Conservation (phyloP, 2,113 vertebrate genomes). For the Alethe diademata region DNA sequence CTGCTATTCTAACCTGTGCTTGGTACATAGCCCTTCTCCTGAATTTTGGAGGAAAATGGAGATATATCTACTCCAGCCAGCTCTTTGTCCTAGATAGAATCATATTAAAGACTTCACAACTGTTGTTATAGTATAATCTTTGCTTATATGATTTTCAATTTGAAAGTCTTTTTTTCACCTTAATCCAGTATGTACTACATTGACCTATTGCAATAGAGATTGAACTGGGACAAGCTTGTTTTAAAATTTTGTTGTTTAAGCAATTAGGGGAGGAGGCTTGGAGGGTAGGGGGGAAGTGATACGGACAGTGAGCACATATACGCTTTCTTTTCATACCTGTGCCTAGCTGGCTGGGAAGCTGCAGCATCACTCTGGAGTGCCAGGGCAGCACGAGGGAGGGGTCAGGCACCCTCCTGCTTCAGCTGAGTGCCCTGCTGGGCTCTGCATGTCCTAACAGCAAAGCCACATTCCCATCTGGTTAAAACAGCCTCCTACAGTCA, state of each 20-base stretch:
- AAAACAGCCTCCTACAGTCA: not conserved
- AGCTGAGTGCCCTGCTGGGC: not conserved
- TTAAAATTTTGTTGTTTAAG: not conserved
- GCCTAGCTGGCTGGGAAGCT: not conserved
- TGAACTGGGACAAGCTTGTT: not conserved
- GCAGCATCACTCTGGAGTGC: not conserved
- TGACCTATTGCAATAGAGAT: not conserved
- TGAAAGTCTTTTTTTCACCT: not conserved
- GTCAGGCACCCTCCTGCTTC: not conserved
- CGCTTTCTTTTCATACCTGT: not conserved
- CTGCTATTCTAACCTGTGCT: not conserved
- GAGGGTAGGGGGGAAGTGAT: rapidly evolving
- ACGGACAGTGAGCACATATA: not conserved
- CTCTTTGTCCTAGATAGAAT: not conserved
- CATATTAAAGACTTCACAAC: not conserved
- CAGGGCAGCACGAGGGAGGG: rapidly evolving
- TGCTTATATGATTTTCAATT: not conserved
- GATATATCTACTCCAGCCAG: not conserved
- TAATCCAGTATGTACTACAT: not conserved
- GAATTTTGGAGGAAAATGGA: not conserved
- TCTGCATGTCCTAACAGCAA: not conserved
- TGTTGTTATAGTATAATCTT: not conserved
- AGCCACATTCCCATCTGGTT: not conserved
- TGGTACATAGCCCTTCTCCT: not conserved
- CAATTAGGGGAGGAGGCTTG: not conserved